A percentile compares a stretch with the other conserved stretches of the same genome.
Evolutionary conservation across 2,113 vertebrate species (phyloP).

Genomic region (Osmerus mordax): DNA sequence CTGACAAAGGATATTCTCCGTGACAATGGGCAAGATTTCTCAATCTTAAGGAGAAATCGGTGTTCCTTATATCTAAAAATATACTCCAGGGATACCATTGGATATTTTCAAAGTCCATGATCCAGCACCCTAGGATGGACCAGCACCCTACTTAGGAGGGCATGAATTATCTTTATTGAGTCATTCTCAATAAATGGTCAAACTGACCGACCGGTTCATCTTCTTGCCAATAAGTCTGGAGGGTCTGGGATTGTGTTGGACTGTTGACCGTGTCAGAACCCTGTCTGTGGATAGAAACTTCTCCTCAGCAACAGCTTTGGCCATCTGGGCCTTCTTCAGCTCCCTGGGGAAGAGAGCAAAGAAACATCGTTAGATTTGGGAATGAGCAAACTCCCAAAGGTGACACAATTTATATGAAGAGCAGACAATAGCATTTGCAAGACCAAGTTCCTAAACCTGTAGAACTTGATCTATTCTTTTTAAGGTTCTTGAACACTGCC

Average conservation of each 20-base stretch:
- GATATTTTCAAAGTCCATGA: constrained; percentile 11
- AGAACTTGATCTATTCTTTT: too few relatives aligned
- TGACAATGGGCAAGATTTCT: background rate
- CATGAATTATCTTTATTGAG: background rate
- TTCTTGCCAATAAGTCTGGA: constrained; percentile 94
- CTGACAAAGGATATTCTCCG: background rate
- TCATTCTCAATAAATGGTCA: constrained; percentile 87
- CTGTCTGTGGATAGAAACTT: constrained; percentile 85
- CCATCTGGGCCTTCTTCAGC: constrained; percentile 95
- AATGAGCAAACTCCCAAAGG: too few relatives aligned
- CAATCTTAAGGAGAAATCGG: background rate
- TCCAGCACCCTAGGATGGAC: constrained; percentile 37
- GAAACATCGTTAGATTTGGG: constrained; percentile 22
- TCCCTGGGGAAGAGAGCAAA: constrained; percentile 73
- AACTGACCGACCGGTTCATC: constrained; percentile 94
- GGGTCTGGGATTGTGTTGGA: constrained; percentile 79
- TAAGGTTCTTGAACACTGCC: too few relatives aligned
- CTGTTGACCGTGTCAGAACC: constrained; percentile 86
- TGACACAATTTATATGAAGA: too few relatives aligned
- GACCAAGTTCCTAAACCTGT: too few relatives aligned
- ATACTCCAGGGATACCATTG: constrained; percentile 32
- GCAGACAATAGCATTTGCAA: too few relatives aligned
- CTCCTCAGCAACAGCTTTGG: constrained; percentile 90
- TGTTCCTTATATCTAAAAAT: constrained; percentile 53
- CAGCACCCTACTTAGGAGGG: constrained; percentile 7